These are phyloP conservation scores for Cottoperca gobio DNA, from an alignment of 2,797 vertebrate genomes.

Conservation along the genomic window DNA sequence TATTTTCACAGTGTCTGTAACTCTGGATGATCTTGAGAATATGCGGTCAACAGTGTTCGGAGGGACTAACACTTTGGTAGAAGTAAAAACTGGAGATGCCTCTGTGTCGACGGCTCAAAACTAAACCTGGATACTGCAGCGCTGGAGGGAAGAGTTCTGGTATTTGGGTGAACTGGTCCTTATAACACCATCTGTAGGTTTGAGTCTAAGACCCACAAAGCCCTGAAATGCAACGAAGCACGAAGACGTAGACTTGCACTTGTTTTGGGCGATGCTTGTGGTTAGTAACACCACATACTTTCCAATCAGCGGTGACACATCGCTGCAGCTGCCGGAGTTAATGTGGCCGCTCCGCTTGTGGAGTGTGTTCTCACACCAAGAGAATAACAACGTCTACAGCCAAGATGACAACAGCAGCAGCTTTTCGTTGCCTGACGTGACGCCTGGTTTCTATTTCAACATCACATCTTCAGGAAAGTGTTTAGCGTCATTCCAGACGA, in stretches of 20 bases:
- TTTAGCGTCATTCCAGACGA: neutral
- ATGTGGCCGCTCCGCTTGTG: conserved; percentile 20
- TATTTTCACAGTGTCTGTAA: no score
- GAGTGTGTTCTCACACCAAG: conserved; percentile 29
- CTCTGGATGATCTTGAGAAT: neutral
- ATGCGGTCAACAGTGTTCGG: neutral
- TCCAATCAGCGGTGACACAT: conserved; percentile 39
- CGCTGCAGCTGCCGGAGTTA: conserved; percentile 43
- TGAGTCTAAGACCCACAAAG: neutral
- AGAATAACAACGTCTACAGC: conserved; percentile 40
- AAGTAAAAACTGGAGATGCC: no score
- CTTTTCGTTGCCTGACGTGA: neutral
- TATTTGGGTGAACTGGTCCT: neutral
- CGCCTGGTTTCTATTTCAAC: neutral
- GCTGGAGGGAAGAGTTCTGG: neutral
- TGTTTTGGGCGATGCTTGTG: conserved; percentile 15
- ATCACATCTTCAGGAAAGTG: neutral
- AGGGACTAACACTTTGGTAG: neutral
- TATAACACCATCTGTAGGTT: neutral
- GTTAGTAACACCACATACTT: neutral
- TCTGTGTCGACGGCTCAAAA: no score
- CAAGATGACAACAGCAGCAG: conserved; percentile 3
- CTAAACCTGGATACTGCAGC: neutral
- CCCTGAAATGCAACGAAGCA: no score
- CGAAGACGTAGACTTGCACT: conserved; percentile 8